Base-by-base conservation (phyloP, 2,888 invertebrate species). In the Parascotia fuliginaria region DNA sequence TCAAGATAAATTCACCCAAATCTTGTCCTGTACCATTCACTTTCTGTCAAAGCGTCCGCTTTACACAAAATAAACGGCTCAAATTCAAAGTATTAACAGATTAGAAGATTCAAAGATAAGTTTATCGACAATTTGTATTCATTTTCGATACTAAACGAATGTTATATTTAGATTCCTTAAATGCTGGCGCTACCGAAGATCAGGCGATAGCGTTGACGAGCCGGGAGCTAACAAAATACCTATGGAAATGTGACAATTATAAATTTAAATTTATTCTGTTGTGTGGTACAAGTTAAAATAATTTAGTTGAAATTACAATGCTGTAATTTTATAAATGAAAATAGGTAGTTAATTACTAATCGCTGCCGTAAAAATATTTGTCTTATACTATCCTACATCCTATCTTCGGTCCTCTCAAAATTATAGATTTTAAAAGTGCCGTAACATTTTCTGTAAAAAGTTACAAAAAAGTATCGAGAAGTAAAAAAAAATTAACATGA, bases 221-320 rank as follows among this genome's bases (percentile, higher is more conserved):
- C 34, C 34, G 46, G n/a, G n/a, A 36, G 9, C 61, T 60, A 69
- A 78, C 77, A 75, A 76, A 83, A 83, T 81, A 54, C 77, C 77
- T 75, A 83, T 85, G 83, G 61, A 78, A 85, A 85, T 85, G 46
- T 46, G 63, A 65, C 68, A 75, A 82, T 83, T 82, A 81, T 75
- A 77, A 51, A 80, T 81, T 81, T 70, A 80, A 82, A 82, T 81
- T 73, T 72, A 74, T 72, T 71, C 70, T 57, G 61, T 53, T 2
- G 12, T 33, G 33, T 41, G 33, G 47, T 42, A 24, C 48, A 42
- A 61, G 61, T 50, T 39, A 41, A 37, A 34, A 27, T 37, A 13
- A 13, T 7, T 13, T 12, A 31, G 24, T 6, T 24, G 24, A 24
- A 19, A 3, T 19, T n/a, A n/a, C n/a, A n/a, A n/a, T n/a, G n/a